Evolutionary conservation across 2,888 invertebrate species (phyloP), one percentile per base, ranked within the genome.

Genomic region (Stramonita haemastoma): DNA sequence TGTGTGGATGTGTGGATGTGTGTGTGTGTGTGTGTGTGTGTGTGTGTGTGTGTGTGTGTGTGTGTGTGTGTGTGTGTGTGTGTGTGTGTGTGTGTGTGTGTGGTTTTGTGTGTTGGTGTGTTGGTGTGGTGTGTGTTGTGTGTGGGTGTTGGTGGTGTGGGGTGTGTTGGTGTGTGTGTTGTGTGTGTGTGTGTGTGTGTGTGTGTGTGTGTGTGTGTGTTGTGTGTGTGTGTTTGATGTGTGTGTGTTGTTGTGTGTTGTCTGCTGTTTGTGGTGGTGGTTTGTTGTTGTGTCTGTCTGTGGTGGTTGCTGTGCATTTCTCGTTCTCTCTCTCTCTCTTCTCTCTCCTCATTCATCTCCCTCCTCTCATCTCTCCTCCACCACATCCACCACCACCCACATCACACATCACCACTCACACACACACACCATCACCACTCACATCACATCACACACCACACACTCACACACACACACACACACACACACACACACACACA

Each of bases 401-500:
- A 5, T 8, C 46, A 5, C 46, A 2, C 46, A 5, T 8, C 46
- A 46, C 46, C 46, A 46, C 46, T 46, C 46, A n/a, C n/a, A n/a
- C n/a, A n/a, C n/a, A n/a, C n/a, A n/a, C n/a, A n/a, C n/a, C n/a
- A n/a, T n/a, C n/a, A n/a, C n/a, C n/a, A n/a, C n/a, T n/a, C n/a
- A n/a, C n/a, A n/a, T n/a, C n/a, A n/a, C n/a, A n/a, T n/a, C n/a
- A n/a, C n/a, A n/a, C n/a, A n/a, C 22, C 26, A 73, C 22, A 5
- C 73, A 73, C 73, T 17, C 73, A 73, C 73, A 73, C 73, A 73
- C 73, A 73, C 73, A 73, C 73, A 73, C 73, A 73, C 73, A 73
- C 73, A 73, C 73, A 73, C 73, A 73, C 73, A 73, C 73, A 73
- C 73, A 73, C 73, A n/a, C 73, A 57, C 57, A 57, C 57, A 57